Conservation (phyloP, 2,797 vertebrate species). For the Acipenser transmontanus region DNA sequence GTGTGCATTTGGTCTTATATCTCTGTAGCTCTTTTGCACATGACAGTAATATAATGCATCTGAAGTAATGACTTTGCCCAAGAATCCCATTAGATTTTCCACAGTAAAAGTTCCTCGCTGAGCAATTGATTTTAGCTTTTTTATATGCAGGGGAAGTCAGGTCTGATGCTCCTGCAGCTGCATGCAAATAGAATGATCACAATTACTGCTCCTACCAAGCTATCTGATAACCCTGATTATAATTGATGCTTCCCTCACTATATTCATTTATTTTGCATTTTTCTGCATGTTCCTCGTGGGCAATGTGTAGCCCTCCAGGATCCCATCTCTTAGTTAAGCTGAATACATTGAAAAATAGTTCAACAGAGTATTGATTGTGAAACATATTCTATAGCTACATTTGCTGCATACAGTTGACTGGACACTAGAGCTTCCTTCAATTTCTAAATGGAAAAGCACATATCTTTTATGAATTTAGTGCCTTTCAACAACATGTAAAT, state of each 20-base stretch:
- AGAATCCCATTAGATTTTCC: background rate
- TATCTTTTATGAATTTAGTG: too few species aligned
- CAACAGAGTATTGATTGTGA: background rate
- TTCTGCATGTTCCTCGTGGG: background rate
- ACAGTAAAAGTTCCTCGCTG: background rate
- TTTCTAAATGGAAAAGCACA: background rate
- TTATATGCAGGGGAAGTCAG: constrained; percentile 4
- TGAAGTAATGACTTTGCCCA: background rate
- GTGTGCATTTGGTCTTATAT: too few species aligned
- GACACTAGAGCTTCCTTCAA: background rate
- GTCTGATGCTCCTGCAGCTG: background rate
- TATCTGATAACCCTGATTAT: constrained; percentile 2
- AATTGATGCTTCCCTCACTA: background rate
- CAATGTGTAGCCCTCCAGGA: background rate
- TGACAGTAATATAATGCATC: too few species aligned
- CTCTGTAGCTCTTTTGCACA: too few species aligned
- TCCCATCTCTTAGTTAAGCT: background rate
- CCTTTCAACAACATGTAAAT: too few species aligned
- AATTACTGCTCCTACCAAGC: background rate
- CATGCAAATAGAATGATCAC: background rate
- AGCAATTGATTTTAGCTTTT: background rate
- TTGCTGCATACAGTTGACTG: background rate
- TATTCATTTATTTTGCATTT: constrained; percentile 1
- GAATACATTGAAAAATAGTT: background rate
- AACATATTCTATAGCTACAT: background rate